phyloP scores from a whole-genome alignment of 2,797 vertebrate species.

The Mus spretus region DNA sequence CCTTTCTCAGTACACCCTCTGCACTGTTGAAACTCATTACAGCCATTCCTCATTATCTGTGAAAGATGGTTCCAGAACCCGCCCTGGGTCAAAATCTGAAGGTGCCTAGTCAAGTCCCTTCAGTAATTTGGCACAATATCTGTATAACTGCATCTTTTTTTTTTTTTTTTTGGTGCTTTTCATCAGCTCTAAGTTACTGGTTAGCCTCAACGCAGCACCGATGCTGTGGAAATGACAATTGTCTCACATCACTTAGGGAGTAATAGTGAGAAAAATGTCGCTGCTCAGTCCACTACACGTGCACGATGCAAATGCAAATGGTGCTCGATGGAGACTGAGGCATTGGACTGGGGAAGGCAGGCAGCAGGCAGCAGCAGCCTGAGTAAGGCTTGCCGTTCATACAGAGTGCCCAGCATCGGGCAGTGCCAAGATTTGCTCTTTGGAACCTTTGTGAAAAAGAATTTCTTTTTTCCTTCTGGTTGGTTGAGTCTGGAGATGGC shows the following conservation, averaged over 20 bases:
- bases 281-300: background rate
- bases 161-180: background rate
- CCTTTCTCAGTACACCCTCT: background rate
- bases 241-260: background rate
- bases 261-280: background rate
- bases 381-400: too few relatives aligned
- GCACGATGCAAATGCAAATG: too few relatives aligned
- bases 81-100: background rate
- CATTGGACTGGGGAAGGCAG: background rate
- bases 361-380: background rate
- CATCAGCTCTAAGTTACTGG: background rate
- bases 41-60: background rate
- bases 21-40: background rate
- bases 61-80: background rate
- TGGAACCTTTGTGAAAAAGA: background rate
- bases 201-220: too few relatives aligned
- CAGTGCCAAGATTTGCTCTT: background rate
- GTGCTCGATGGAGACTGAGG: too few relatives aligned
- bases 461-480: background rate
- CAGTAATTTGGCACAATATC: too few relatives aligned
- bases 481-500: background rate
- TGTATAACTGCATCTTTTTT: fast-evolving
- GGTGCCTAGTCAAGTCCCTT: background rate
- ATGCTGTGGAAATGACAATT: background rate
- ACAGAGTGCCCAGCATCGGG: background rate